phyloP scores from a whole-genome alignment of 2,888 invertebrate genomes.

The Ceriagrion tenellum region DNA sequence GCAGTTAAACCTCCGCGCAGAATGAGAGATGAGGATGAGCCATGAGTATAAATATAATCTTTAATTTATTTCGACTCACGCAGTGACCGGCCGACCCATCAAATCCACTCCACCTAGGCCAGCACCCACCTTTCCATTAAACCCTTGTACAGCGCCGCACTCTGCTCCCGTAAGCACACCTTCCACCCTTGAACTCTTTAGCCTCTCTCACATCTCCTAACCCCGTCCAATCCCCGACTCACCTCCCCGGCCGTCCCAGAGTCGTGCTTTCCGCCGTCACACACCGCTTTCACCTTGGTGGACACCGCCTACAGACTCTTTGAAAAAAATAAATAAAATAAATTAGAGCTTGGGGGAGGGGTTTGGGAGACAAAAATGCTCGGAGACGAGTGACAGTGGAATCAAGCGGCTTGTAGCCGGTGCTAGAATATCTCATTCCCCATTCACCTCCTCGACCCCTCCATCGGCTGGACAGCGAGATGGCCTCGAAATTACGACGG shows the following conservation, averaged over 20 bases:
- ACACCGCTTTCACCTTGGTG: neutral
- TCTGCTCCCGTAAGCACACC: neutral
- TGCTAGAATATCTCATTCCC: neutral
- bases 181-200: neutral
- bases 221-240: neutral
- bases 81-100: too few species aligned
- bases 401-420: neutral
- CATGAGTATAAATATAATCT: too few species aligned
- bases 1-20: too few species aligned
- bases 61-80: too few species aligned
- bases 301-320: neutral
- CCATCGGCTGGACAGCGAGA: neutral
- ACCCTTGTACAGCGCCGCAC: neutral
- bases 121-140: too few species aligned
- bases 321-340: neutral
- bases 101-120: too few species aligned
- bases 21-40: too few species aligned
- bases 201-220: neutral
- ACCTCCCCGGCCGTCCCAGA: neutral
- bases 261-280: neutral
- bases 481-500: neutral
- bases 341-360: neutral
- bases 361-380: neutral
- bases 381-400: conserved; percentile 36
- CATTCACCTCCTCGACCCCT: too few species aligned